These are phyloP conservation scores for Coccyzus lansbergi DNA, from an alignment of 2,797 vertebrate species.

Conservation along the genomic window DNA sequence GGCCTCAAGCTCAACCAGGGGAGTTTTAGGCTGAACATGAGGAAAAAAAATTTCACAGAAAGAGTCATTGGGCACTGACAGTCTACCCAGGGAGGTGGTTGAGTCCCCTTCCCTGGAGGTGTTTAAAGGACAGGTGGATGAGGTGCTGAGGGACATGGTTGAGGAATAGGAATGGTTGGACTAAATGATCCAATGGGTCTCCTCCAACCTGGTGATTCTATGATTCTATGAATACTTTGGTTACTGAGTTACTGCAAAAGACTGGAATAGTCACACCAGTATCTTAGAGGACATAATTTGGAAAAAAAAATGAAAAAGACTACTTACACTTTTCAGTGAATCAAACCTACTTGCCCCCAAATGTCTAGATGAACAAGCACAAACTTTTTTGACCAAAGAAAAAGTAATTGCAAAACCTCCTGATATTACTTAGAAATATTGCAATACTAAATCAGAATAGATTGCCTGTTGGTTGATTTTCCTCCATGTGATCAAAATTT, in stretches of 20 bases:
- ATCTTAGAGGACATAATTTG: background rate
- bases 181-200: no score
- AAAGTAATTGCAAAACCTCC: background rate
- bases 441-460: background rate
- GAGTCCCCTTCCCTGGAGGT: no score
- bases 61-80: no score
- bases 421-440: background rate
- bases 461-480: background rate
- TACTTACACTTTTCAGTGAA: background rate
- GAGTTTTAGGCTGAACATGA: no score
- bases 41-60: no score
- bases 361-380: background rate
- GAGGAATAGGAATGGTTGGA: no score
- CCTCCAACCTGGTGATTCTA: no score
- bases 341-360: accelerated
- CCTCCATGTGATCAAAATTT: background rate
- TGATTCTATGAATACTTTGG: background rate
- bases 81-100: no score
- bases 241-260: background rate
- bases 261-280: background rate
- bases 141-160: no score
- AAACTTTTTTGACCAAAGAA: background rate
- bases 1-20: no score
- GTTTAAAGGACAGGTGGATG: no score
- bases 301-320: no score